phyloP scores from a whole-genome alignment of 2,113 vertebrate species.

The Syngnathus floridae region DNA sequence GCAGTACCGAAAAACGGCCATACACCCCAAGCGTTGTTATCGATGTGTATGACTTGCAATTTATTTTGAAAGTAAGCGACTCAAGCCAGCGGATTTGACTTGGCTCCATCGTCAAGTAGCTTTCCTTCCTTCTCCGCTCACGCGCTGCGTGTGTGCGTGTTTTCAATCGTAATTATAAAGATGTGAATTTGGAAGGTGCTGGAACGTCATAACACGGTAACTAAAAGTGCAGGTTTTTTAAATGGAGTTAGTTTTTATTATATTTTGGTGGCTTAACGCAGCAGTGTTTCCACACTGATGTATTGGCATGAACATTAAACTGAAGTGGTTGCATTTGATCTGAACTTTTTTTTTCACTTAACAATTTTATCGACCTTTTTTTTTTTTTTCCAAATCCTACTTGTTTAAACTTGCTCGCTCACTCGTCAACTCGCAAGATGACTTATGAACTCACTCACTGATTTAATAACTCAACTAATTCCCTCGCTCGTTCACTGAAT shows the following conservation, averaged over 20 bases:
- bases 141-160: neutral
- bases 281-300: neutral
- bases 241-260: neutral
- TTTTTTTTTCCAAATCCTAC: no score
- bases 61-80: neutral
- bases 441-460: neutral
- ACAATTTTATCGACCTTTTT: no score
- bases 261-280: neutral
- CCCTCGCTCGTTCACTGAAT: neutral
- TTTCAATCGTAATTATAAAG: neutral
- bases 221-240: neutral
- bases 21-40: neutral
- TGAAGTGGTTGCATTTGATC: no score
- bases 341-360: no score
- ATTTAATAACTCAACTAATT: neutral
- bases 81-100: neutral
- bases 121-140: neutral
- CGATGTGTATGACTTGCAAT: neutral
- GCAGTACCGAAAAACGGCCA: neutral
- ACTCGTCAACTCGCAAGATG: neutral
- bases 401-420: neutral
- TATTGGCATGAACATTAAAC: neutral
- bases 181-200: neutral
- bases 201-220: constrained; percentile 1
- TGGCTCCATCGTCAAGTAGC: neutral